These are phyloP conservation scores for Cephus spinipes DNA, from an alignment of 2,888 invertebrate genomes.

Conservation along the genomic window DNA sequence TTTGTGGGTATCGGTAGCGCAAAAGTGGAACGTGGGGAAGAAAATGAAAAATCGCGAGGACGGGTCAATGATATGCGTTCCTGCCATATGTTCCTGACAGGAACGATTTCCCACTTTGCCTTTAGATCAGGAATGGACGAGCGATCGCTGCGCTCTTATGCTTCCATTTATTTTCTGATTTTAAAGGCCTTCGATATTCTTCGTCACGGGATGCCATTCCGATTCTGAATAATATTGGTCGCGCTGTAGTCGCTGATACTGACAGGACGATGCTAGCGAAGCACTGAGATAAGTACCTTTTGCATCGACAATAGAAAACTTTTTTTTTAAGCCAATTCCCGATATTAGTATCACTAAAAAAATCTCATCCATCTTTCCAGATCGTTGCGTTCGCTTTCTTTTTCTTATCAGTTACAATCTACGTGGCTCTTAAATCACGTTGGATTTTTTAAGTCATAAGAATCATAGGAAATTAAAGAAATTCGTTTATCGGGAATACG, in stretches of 20 bases:
- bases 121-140: background rate
- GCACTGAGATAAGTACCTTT: background rate
- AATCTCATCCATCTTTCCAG: background rate
- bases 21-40: slow-evolving; percentile 6
- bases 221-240: background rate
- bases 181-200: slow-evolving; percentile 2
- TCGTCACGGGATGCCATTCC: background rate
- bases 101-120: slow-evolving; percentile 36
- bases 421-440: background rate
- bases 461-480: background rate
- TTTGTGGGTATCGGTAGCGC: background rate
- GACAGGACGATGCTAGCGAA: background rate
- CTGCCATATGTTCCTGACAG: slow-evolving; percentile 41
- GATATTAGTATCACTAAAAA: background rate
- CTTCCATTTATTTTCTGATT: background rate
- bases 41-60: slow-evolving; percentile 48
- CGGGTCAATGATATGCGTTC: slow-evolving; percentile 50
- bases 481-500: background rate
- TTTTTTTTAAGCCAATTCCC: background rate
- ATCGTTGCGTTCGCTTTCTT: background rate
- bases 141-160: background rate
- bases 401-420: background rate
- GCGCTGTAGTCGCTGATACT: background rate
- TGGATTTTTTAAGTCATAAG: background rate
- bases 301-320: background rate